Conservation (phyloP, 2,797 vertebrate genomes). For the Benthosema pterotum region DNA sequence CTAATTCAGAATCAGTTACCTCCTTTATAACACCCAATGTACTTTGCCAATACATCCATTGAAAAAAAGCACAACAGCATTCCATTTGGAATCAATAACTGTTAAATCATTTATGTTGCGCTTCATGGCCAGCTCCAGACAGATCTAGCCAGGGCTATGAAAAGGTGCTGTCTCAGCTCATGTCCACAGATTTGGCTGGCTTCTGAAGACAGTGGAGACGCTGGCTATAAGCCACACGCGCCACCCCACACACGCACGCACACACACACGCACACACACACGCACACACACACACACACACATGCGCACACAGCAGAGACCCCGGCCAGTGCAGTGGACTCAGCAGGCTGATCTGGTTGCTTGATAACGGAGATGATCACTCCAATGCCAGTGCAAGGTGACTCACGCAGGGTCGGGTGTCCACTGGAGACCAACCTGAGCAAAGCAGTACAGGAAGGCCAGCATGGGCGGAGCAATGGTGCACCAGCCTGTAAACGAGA, state of each 20-base stretch:
- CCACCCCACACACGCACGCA: slow-evolving; percentile 1
- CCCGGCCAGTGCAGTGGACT: slow-evolving; percentile 35
- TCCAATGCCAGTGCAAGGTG: slow-evolving; percentile 55
- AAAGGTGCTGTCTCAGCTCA: slow-evolving; percentile 43
- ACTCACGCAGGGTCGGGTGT: slow-evolving; percentile 61
- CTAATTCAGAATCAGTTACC: not conserved
- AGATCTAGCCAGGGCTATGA: slow-evolving; percentile 19
- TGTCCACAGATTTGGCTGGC: slow-evolving; percentile 33
- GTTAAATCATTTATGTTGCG: slow-evolving; percentile 7
- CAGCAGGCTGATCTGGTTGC: slow-evolving; percentile 42
- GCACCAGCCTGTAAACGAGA: slow-evolving; percentile 73
- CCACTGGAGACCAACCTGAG: slow-evolving; percentile 80
- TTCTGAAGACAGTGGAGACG: slow-evolving; percentile 2
- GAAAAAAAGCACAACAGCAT: slow-evolving; percentile 17
- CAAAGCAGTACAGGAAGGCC: slow-evolving; percentile 83
- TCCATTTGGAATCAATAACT: slow-evolving; percentile 1
- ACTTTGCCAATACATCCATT: slow-evolving; percentile 10
- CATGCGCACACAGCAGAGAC: not conserved
- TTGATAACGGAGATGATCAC: slow-evolving; percentile 33
- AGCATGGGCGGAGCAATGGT: slow-evolving; percentile 70
- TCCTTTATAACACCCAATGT: not conserved
- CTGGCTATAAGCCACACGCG: slow-evolving; percentile 44
- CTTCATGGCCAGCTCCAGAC: slow-evolving; percentile 18
- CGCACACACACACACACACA: no score
- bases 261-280: no score